Evolutionary conservation across 2,113 vertebrate genomes (phyloP), one percentile per base, ranked within the genome.

Genomic region (Nestor notabilis): DNA sequence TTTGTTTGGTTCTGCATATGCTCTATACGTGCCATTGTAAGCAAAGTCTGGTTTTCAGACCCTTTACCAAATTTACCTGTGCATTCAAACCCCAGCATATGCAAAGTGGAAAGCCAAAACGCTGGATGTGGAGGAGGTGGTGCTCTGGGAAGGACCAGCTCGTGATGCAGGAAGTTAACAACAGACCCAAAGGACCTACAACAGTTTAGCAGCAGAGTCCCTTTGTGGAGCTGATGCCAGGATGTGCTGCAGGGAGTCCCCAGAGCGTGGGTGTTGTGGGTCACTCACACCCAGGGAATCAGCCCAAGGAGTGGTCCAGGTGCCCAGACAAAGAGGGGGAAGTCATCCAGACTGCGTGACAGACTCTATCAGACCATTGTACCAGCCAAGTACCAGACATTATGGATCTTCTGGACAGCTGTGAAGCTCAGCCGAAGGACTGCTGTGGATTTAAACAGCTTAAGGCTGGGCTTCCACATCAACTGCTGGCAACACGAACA

Each of bases 11-110:
- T 60, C 56, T 58, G 23, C 15, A 2, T 29, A 20, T 10, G n/a
- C 19, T 50, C 71, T 10, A 1, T 83, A 23, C 19, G 18, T 27
- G 15, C 27, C 33, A 11, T 3, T 21, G 5, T 35, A 50, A 68
- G 33, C 49, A 52, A 29, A 5, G 7, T 41, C 58, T 76, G 64
- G 20, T 11, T 74, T 78, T 56, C 47, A 24, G 23, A 27, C 47
- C 3, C 9, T 15, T 50, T 43, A 16, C 20, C 44, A n/a, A 5
- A 14, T 41, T 92, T 10, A 41, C n/a, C n/a, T 39, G 14, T 35
- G 24, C 5, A 0, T 47, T 63, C 31, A 56, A 65, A 49, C 13
- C 18, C 15, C 69, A 49, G 25, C 0, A 0, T 7, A 33, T 18
- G 17, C 19, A 8, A 55, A 71, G 56, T 1, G 5, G 47, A 46